Base-by-base conservation (phyloP, 2,113 vertebrate species). In the Myanophis thanlyinensis region DNA sequence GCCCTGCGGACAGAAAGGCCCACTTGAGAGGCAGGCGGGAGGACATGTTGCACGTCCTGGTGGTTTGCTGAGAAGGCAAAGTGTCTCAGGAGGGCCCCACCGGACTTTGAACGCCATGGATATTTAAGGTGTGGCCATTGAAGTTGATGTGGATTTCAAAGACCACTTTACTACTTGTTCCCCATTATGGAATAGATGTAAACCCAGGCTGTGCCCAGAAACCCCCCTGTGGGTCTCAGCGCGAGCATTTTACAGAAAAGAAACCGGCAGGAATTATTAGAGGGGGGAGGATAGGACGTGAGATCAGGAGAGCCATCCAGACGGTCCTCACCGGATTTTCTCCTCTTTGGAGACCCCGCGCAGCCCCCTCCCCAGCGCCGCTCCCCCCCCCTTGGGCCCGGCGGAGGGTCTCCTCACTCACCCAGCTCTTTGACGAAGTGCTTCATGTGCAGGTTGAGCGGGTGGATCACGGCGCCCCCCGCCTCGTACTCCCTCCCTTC, bases 361-460 rank as follows among this genome's bases (percentile, higher is more conserved):
- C 25, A 25, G 56, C 30, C 27, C 62, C 62, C 62, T n/a, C n/a
- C n/a, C n/a, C n/a, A n/a, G n/a, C n/a, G n/a, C n/a, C n/a, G n/a
- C n/a, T n/a, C n/a, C n/a, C n/a, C n/a, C n/a, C n/a, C n/a, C n/a
- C n/a, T n/a, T n/a, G n/a, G n/a, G n/a, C n/a, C n/a, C n/a, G n/a
- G n/a, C n/a, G n/a, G n/a, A n/a, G n/a, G n/a, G n/a, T n/a, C n/a
- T n/a, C n/a, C n/a, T n/a, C n/a, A n/a, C 98, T 95, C 97, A 99
- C 99, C 99, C 93, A 99, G 93, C 91, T 97, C 98, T 90, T 99
- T 98, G 94, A 98, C 97, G 92, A 99, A 99, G 40, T 98, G 97
- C 94, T 99, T 99, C 99, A 99, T 99, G 95, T 99, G 99, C 48
- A 99, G 97, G 96, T 99, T 99, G 49, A 99, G 97, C 23, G 99